A percentile compares a stretch with the other conserved stretches of the same genome.
phyloP scores from a whole-genome alignment of 2,113 vertebrate species.

The Gymnobelideus leadbeateri region DNA sequence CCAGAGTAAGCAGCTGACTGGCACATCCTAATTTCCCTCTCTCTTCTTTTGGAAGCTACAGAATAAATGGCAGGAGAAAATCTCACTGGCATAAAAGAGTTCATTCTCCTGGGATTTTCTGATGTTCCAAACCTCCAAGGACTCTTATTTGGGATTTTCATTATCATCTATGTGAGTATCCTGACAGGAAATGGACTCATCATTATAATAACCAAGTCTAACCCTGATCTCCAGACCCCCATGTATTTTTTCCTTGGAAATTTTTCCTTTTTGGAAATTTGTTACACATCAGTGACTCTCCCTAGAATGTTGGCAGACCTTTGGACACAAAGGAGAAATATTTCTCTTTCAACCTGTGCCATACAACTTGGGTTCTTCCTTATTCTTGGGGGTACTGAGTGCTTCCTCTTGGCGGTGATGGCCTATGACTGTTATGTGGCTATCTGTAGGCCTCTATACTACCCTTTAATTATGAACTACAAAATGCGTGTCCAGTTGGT shows the following conservation, averaged over 20 bases:
- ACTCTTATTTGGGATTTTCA: too few species aligned
- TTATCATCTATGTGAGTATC: too few species aligned
- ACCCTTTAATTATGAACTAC: constrained; percentile 47
- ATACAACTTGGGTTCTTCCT: neutral
- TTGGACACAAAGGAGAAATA: neutral
- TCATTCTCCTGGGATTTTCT: too few species aligned
- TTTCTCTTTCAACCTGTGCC: neutral
- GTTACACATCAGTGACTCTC: constrained; percentile 47
- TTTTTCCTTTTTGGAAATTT: constrained; percentile 60
- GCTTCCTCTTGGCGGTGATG: constrained; percentile 59
- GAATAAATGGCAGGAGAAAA: too few species aligned
- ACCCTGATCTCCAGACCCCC: neutral
- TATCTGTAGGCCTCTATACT: constrained; percentile 57
- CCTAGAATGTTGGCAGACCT: constrained; percentile 65
- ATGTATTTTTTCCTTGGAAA: constrained; percentile 55
- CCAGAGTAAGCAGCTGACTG: too few species aligned
- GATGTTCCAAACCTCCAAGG: too few species aligned
- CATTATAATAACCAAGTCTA: constrained; percentile 5
- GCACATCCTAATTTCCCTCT: too few species aligned
- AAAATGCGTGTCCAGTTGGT: constrained; percentile 33
- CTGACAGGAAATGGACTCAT: constrained; percentile 30
- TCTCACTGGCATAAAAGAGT: too few species aligned
- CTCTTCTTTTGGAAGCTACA: too few species aligned
- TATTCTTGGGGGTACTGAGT: constrained; percentile 46
- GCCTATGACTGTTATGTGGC: constrained; percentile 54